Evolutionary conservation across 1,140 invertebrate species (phyloP).

Genomic region (Acyrthosiphon pisum): DNA sequence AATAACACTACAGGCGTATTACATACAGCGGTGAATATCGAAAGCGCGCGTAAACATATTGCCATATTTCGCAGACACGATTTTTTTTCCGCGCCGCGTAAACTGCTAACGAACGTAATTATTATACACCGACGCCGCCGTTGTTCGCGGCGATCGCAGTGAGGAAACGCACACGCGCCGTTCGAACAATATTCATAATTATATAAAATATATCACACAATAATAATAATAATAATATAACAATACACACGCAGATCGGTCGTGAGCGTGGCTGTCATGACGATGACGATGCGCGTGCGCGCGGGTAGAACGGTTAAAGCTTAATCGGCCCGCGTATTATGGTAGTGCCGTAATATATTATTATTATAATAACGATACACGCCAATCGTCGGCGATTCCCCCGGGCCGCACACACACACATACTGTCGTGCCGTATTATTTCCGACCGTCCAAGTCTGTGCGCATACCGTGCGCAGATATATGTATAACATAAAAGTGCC

Average conservation of each 20-base stretch:
- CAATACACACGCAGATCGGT: background rate
- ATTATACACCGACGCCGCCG: no score
- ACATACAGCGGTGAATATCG: no score
- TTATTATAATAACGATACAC: slow-evolving; percentile 8
- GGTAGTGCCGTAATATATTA: background rate
- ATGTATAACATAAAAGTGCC: background rate
- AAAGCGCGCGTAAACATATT: no score
- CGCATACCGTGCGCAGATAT: background rate
- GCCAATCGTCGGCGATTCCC: background rate
- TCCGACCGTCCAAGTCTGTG: background rate
- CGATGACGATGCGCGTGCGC: no score
- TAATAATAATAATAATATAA: background rate
- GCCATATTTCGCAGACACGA: no score
- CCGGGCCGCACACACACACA: background rate
- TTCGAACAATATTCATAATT: no score
- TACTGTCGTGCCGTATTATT: background rate
- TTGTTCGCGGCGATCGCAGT: no score
- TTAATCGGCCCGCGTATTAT: background rate
- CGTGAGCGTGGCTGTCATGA: background rate
- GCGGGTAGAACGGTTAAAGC: background rate
- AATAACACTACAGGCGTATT: no score
- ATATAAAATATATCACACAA: background rate
- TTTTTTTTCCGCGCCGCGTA: no score
- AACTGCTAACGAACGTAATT: no score
- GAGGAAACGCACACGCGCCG: no score